Base-by-base conservation (phyloP, 2,888 invertebrate genomes). In the Melitaea athalia region DNA sequence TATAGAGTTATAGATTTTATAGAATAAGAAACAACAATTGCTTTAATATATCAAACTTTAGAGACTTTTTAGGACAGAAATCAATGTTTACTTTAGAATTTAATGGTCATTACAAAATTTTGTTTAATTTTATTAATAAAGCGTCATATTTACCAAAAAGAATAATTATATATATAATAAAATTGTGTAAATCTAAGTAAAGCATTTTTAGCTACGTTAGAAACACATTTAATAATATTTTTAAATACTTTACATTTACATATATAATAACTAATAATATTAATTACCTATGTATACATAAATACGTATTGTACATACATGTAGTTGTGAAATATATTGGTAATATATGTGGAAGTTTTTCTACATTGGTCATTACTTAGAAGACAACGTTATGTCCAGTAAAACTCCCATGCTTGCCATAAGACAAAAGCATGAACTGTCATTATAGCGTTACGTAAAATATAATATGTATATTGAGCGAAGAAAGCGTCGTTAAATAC, bases 391-490 rank as follows among this genome's bases (percentile, higher is more conserved):
- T n/a, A 49, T 24, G 62, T 14, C 61, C 52, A 11, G 31, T 47
- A 62, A 42, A 70, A 67, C 62, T 63, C 63, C 73, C 63, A 57
- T 62, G 62, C 43, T 59, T 49, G 55, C 61, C 59, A 64, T 31
- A 45, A 45, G 43, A 52, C 47, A 31, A 38, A 38, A 38, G 0
- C 45, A 45, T 38, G n/a, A 45, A 31, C 43, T 24, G 66, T 33
- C 68, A 70, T 64, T 57, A 42, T 38, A 45, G 49, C 7, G 42
- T 82, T 83, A 78, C 73, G 77, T 75, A 84, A 84, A 77, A 72
- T n/a, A n/a, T n/a, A n/a, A n/a, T n/a, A n/a, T 74, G 77, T 75
- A 77, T 78, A 80, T 80, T 80, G 81, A 76, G 77, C 77, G 76
- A 82, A 82, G 83, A 83, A 82, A 83, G 82, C 78, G 74, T 69